A percentile compares a stretch with the other conserved stretches of the same genome.
Conservation (phyloP, 2,888 invertebrate genomes). For the Chouioia cunea region DNA sequence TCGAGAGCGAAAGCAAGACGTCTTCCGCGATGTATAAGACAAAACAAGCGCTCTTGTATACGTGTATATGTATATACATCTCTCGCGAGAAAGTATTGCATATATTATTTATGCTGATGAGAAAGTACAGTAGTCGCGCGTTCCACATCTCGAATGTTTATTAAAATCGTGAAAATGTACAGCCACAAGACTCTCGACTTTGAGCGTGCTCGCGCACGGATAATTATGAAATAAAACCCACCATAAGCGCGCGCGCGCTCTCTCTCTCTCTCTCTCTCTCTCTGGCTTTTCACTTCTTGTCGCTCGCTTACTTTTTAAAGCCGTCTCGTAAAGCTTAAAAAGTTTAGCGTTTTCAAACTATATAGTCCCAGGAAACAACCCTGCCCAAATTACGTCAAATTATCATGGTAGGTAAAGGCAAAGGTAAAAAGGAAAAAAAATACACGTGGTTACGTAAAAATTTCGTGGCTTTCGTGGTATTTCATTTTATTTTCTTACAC, state of each 20-base stretch:
- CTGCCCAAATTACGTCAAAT: conserved; percentile 14
- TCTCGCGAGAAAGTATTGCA: conserved; percentile 51
- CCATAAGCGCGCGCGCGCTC: neutral
- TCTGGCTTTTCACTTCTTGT: conserved; percentile 18
- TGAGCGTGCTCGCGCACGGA: neutral
- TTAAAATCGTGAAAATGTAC: neutral
- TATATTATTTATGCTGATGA: conserved; percentile 43
- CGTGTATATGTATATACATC: too few species aligned
- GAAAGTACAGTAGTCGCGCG: conserved; percentile 9
- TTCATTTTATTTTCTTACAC: neutral
- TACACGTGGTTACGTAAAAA: conserved; percentile 10
- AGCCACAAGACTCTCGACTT: too few species aligned
- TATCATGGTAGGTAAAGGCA: neutral
- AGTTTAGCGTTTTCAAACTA: conserved; percentile 7
- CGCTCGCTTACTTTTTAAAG: conserved; percentile 12
- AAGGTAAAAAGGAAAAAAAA: neutral
- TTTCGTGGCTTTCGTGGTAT: conserved; percentile 3
- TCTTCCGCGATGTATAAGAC: too few species aligned
- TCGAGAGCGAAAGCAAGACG: too few species aligned
- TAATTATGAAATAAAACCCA: neutral
- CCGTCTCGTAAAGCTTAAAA: conserved; percentile 21
- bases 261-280: neutral
- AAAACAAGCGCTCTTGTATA: conserved; percentile 44
- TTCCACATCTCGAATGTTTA: neutral
- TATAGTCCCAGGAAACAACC: conserved; percentile 1